Base-by-base conservation (phyloP, 2,888 invertebrate genomes). In the Anticlea derivata region DNA sequence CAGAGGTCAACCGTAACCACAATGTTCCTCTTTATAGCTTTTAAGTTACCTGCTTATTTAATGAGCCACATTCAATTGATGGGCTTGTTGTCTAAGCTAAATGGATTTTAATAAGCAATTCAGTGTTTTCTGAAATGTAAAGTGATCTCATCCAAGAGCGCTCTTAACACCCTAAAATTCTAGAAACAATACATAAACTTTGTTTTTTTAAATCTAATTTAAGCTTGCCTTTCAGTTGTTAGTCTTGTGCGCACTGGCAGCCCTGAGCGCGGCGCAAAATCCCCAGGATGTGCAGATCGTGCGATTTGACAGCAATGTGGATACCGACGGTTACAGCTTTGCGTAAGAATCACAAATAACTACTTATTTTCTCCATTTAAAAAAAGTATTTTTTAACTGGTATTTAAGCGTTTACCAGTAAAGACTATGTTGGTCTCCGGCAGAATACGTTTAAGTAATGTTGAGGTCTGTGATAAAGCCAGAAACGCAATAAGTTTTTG, bases 251-350 rank as follows among this genome's bases (percentile, higher is more conserved):
- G 72, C 86, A 45, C 52, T 88, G 45, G 83, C 72, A 31, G 81
- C 85, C 5, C 53, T 86, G 7, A 81, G 82, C 70, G 75, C 78
- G 0, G 83, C 69, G 24, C 87, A 83, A 52, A 82, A 78, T 59
- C 85, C 83, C 0, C 85, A 87, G 61, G 90, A 86, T 7, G 92
- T 91, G 45, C 89, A 92, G 68, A 92, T 94, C 61, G 65, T 93
- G 38, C 92, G 92, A 23, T 93, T 91, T 54, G 93, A 93, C 66
- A 93, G 92, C 70, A 92, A 93, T 68, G 93, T 92, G 24, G 92
- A 92, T 46, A 76, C 92, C 40, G 93, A 93, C 57, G 93, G 93
- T 65, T 94, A 94, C 77, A 93, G 91, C 68, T 94, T 94, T 72
- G 92, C 91, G 93, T 94, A 86, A 92, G 93, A 50, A 27, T 34